phyloP scores from a whole-genome alignment of 2,797 vertebrate species.

The Epinephelus malabaricus region DNA sequence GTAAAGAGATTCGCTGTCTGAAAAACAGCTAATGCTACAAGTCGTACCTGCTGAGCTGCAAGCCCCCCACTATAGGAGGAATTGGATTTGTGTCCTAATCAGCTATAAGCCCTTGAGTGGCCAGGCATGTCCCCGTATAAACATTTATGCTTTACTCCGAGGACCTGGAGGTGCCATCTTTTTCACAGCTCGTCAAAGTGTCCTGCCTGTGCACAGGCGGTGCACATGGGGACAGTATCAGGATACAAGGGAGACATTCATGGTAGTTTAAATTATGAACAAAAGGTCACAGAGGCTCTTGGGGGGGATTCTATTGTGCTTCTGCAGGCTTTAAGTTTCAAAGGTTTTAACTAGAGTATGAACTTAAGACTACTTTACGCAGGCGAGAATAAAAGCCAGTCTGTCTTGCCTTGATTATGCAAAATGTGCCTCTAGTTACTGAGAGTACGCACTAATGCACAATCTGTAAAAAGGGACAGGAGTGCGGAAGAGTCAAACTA shows the following conservation, averaged over 20 bases:
- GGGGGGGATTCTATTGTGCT: slow-evolving; percentile 45
- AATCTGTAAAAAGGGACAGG: slow-evolving; percentile 27
- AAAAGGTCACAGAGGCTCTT: slow-evolving; percentile 57
- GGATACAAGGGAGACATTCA: slow-evolving; percentile 48
- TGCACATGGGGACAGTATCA: slow-evolving; percentile 39
- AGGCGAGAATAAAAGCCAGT: slow-evolving; percentile 36
- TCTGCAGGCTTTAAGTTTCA: slow-evolving; percentile 54
- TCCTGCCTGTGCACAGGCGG: slow-evolving; percentile 25
- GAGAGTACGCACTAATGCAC: slow-evolving; percentile 16
- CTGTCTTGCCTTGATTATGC: slow-evolving; percentile 52
- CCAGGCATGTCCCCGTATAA: slow-evolving; percentile 61
- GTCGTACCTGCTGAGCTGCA: slow-evolving; percentile 67
- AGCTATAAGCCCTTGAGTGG: slow-evolving; percentile 74
- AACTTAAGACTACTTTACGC: slow-evolving; percentile 41
- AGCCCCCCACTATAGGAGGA: slow-evolving; percentile 71
- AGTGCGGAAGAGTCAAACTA: slow-evolving; percentile 6
- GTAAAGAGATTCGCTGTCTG: slow-evolving; percentile 75
- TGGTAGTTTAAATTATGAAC: slow-evolving; percentile 57
- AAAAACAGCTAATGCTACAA: slow-evolving; percentile 66
- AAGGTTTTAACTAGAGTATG: slow-evolving; percentile 44
- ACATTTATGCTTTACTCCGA: slow-evolving; percentile 53
- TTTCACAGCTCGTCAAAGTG: slow-evolving; percentile 61
- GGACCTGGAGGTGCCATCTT: slow-evolving; percentile 53
- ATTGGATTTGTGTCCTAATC: slow-evolving; percentile 81
- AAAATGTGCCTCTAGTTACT: slow-evolving; percentile 39